These are phyloP conservation scores for Telenomus remus DNA, from an alignment of 1,140 invertebrate genomes.

Conservation along the genomic window DNA sequence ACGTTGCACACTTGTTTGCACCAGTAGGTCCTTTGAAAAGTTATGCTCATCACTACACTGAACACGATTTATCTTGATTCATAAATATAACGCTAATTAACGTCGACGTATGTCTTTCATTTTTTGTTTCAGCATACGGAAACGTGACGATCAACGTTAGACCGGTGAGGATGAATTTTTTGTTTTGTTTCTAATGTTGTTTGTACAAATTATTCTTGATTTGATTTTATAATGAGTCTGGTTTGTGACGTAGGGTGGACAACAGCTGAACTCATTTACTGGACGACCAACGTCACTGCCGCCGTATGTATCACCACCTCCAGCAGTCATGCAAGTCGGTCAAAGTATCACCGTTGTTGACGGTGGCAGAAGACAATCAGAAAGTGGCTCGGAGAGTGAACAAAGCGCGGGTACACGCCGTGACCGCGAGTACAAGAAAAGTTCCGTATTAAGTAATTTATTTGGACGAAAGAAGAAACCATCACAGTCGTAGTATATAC, in stretches of 20 bases:
- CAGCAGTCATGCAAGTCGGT: slow-evolving; percentile 62
- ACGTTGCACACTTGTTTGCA: slow-evolving; percentile 2
- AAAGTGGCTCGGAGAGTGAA: slow-evolving; percentile 75
- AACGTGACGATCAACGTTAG: slow-evolving; percentile 66
- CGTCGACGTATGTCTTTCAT: neutral
- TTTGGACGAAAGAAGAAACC: slow-evolving; percentile 73
- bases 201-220: neutral
- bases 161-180: slow-evolving; percentile 62
- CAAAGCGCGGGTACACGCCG: slow-evolving; percentile 70
- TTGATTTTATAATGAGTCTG: slow-evolving; percentile 19
- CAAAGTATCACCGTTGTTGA: slow-evolving; percentile 64
- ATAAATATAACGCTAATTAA: neutral
- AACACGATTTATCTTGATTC: neutral
- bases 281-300: slow-evolving; percentile 72
- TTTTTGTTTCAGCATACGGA: slow-evolving; percentile 70
- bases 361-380: slow-evolving; percentile 69
- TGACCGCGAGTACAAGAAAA: slow-evolving; percentile 72
- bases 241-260: slow-evolving; percentile 54
- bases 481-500: slow-evolving; percentile 68
- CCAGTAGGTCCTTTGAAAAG: neutral
- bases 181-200: neutral
- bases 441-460: slow-evolving; percentile 73
- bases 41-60: neutral
- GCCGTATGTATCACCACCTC: slow-evolving; percentile 72
- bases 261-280: slow-evolving; percentile 67